Evolutionary conservation across 2,888 invertebrate genomes (phyloP).

Genomic region (Sesamia inferens): DNA sequence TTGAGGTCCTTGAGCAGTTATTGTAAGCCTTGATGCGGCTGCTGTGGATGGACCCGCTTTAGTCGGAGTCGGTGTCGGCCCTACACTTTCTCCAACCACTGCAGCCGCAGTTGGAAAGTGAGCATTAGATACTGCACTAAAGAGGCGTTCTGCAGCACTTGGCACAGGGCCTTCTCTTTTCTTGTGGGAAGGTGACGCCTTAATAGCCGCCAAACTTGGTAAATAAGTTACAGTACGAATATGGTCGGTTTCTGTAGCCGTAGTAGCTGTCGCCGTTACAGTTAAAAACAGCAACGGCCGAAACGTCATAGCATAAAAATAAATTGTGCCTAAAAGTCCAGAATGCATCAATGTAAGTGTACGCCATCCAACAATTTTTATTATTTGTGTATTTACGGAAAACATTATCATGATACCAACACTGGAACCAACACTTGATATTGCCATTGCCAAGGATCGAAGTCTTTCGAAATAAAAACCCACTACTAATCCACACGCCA

Average conservation of each 20-base stretch:
- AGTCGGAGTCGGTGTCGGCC: conserved; percentile 51
- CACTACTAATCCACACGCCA: conserved; percentile 79
- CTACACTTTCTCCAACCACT: conserved; percentile 73
- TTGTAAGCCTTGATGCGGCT: conserved; percentile 74
- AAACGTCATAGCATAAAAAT: conserved; percentile 81
- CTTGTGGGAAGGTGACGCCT: conserved; percentile 64
- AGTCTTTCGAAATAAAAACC: conserved; percentile 86
- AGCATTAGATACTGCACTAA: conserved; percentile 72
- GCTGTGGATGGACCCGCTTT: conserved; percentile 78
- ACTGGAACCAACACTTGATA: conserved; percentile 81
- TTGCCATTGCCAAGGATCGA: conserved; percentile 79
- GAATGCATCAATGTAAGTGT: conserved; percentile 79
- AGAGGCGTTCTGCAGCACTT: conserved; percentile 69
- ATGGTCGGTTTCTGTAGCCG: conserved; percentile 63
- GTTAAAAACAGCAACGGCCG: conserved; percentile 81
- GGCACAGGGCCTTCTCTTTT: conserved; percentile 61
- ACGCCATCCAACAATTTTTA: conserved; percentile 81
- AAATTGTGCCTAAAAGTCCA: conserved; percentile 78
- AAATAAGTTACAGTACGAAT: conserved; percentile 84
- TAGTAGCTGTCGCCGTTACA: conserved; percentile 74
- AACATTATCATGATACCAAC: conserved; percentile 81
- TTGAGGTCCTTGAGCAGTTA: conserved; percentile 76
- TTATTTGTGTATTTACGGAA: conserved; percentile 77
- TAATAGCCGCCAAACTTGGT: conserved; percentile 76
- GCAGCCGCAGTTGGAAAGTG: conserved; percentile 84